Percentiles rank a stretch among this genome's conserved stretches.
Conservation (phyloP, 2,888 invertebrate genomes). For the Glaucopsyche alexis region DNA sequence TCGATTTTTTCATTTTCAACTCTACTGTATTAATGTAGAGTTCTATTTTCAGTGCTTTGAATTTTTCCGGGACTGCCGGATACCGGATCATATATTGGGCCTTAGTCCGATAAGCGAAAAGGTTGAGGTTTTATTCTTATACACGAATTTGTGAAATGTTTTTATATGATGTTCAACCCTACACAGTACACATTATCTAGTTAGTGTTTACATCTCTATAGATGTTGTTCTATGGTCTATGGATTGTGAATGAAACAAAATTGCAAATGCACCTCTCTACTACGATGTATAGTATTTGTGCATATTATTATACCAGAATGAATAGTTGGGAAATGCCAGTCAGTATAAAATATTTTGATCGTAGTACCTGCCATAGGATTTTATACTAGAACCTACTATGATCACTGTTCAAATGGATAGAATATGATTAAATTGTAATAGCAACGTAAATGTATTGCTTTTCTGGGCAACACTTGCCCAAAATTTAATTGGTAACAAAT, state of each 20-base stretch:
- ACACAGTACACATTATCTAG: neutral
- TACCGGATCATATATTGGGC: no score
- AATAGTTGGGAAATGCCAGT: neutral
- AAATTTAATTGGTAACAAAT: neutral
- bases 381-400: no score
- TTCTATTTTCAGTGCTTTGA: no score
- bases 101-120: no score
- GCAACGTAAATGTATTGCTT: neutral
- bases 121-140: no score
- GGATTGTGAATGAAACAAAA: neutral
- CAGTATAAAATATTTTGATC: neutral
- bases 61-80: no score
- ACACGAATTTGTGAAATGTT: no score
- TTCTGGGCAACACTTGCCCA: neutral
- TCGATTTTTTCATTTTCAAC: no score
- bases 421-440: neutral
- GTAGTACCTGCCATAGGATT: neutral
- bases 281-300: neutral
- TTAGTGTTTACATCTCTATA: slow-evolving; percentile 12
- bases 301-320: neutral
- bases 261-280: neutral
- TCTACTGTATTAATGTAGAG: no score
- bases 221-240: neutral
- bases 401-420: no score
- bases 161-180: neutral